Evolutionary conservation across 1,140 invertebrate species (phyloP).

Genomic region (Anoplophora glabripennis): DNA sequence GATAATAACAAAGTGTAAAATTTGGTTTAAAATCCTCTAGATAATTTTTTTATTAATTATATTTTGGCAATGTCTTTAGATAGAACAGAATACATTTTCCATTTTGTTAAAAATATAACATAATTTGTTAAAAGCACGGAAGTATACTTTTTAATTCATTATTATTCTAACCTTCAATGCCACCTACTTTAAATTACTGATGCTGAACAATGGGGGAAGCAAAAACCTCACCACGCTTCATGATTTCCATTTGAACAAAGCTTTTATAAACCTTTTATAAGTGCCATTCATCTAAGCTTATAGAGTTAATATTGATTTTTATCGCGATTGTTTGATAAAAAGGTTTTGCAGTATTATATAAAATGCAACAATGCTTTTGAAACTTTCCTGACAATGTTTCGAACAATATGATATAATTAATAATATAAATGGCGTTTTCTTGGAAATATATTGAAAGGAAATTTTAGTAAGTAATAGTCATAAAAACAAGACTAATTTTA

Average conservation of each 20-base stretch:
- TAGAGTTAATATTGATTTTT: conserved; percentile 22
- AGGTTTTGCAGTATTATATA: conserved; percentile 13
- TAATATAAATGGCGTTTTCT: background rate
- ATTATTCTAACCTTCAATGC: conserved; percentile 12
- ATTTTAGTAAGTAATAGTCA: too few species aligned
- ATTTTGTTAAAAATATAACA: too few species aligned
- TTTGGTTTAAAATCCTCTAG: too few species aligned
- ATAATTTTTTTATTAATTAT: too few species aligned
- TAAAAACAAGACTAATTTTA: too few species aligned
- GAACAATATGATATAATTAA: conserved; percentile 15
- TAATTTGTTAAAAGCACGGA: too few species aligned
- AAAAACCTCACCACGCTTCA: conserved; percentile 16
- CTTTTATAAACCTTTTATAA: conserved; percentile 23
- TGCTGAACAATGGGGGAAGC: conserved; percentile 11
- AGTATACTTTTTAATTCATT: conserved; percentile 3
- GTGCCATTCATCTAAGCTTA: conserved; percentile 12
- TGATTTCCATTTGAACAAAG: conserved; percentile 20
- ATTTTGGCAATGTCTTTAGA: too few species aligned
- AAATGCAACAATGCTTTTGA: conserved; percentile 9
- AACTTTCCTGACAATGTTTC: conserved; percentile 9
- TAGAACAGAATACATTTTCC: too few species aligned
- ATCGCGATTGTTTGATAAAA: conserved; percentile 19
- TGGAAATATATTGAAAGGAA: too few species aligned
- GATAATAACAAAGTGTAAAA: too few species aligned
- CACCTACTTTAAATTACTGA: conserved; percentile 13